Evolutionary conservation across 2,113 vertebrate genomes (phyloP).

Genomic region (Pantherophis guttatus): DNA sequence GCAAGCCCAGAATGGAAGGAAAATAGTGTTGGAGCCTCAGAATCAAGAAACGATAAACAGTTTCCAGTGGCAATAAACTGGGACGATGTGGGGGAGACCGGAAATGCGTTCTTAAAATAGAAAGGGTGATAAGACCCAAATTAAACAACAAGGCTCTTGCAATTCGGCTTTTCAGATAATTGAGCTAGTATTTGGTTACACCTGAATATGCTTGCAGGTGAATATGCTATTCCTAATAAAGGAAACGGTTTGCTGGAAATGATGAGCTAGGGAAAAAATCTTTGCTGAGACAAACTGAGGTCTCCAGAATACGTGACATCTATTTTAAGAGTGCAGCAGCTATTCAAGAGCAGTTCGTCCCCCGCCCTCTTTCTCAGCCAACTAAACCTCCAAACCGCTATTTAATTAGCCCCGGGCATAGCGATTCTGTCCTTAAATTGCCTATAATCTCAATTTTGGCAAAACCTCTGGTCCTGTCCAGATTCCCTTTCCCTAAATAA

Average conservation of each 20-base stretch:
- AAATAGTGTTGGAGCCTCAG: background rate
- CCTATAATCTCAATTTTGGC: background rate
- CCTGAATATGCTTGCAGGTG: background rate
- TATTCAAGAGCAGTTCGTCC: too few species aligned
- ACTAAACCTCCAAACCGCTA: fast-evolving
- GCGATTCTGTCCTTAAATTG: background rate
- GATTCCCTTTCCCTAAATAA: background rate
- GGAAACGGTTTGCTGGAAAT: background rate
- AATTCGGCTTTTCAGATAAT: background rate
- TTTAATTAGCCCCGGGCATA: background rate
- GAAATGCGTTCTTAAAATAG: background rate
- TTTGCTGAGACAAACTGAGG: background rate
- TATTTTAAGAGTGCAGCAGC: background rate
- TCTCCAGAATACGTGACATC: background rate
- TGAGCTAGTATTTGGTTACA: background rate
- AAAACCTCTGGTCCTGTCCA: background rate
- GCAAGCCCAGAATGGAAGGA: background rate
- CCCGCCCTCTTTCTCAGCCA: background rate
- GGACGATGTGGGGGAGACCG: background rate
- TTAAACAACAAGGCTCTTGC: background rate
- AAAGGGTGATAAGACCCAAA: background rate
- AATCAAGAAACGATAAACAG: background rate
- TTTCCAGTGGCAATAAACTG: background rate
- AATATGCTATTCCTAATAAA: background rate
- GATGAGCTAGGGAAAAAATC: background rate